Conservation (phyloP, 2,888 invertebrate genomes). For the Caenorhabditis angaria region DNA sequence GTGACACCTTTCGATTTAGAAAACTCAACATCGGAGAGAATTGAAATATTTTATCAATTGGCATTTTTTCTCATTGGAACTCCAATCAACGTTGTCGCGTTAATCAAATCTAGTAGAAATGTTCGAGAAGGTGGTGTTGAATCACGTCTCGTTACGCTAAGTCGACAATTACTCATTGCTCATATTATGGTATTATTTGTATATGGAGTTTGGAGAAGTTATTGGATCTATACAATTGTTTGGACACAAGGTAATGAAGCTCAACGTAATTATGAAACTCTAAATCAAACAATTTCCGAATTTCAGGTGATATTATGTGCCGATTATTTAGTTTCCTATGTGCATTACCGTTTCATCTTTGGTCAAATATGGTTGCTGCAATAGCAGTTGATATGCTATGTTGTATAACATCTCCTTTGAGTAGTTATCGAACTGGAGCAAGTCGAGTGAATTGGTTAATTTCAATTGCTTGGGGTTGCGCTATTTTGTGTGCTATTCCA, state of each 20-base stretch:
- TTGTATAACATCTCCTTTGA: constrained; percentile 62
- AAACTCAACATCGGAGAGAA: constrained; percentile 58
- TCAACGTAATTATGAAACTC: background rate
- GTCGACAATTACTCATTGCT: constrained; percentile 63
- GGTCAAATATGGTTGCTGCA: constrained; percentile 68
- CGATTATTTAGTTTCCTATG: constrained; percentile 60
- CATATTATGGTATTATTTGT: constrained; percentile 66
- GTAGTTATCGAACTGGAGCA: constrained; percentile 59
- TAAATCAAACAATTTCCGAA: constrained; percentile 11
- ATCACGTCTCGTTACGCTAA: constrained; percentile 58
- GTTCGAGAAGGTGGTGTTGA: constrained; percentile 59
- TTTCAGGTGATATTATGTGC: constrained; percentile 58
- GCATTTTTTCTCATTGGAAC: constrained; percentile 64
- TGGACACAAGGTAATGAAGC: constrained; percentile 55
- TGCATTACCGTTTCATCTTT: constrained; percentile 67
- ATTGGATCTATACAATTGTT: constrained; percentile 64
- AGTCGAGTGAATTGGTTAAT: constrained; percentile 59
- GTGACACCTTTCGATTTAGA: constrained; percentile 29
- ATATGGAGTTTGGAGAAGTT: constrained; percentile 66
- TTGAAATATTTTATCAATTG: constrained; percentile 67
- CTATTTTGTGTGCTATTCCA: constrained; percentile 59
- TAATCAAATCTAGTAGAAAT: constrained; percentile 53
- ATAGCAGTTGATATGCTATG: constrained; percentile 68
- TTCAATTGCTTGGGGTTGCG: constrained; percentile 53
- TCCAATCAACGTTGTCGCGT: constrained; percentile 60